A percentile compares a stretch with the other conserved stretches of the same genome.
Evolutionary conservation across 1,140 invertebrate species (phyloP).

Genomic region (Probaryconus sp.): DNA sequence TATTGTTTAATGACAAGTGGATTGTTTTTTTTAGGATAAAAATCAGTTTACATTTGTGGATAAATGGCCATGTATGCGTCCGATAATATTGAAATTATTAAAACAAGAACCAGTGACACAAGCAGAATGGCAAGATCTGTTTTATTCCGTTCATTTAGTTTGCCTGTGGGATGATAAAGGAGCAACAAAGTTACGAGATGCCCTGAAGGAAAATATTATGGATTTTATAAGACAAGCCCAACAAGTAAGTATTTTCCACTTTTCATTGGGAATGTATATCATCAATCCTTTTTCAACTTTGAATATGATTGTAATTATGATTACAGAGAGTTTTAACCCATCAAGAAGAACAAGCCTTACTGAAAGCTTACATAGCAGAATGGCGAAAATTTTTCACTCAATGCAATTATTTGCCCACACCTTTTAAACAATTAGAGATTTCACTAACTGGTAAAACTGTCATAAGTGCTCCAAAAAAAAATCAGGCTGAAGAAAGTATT

Average conservation of each 20-base stretch:
- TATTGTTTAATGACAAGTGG: background rate
- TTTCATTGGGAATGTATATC: too few relatives aligned
- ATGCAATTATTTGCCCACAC: constrained; percentile 96
- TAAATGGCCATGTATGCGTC: constrained; percentile 96
- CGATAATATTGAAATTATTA: constrained; percentile 93
- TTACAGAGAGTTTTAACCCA: constrained; percentile 89
- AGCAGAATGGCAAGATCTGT: constrained; percentile 97
- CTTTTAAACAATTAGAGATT: constrained; percentile 94
- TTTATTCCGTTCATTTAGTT: constrained; percentile 95
- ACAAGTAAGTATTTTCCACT: too few relatives aligned
- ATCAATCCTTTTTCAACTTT: too few relatives aligned
- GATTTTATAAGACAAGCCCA: constrained; percentile 97
- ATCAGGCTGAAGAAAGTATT: constrained; percentile 90
- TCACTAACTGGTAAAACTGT: constrained; percentile 83
- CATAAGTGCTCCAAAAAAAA: constrained; percentile 83
- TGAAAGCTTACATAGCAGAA: constrained; percentile 97
- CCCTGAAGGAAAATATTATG: constrained; percentile 94
- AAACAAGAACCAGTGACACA: constrained; percentile 96
- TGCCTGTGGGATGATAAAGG: constrained; percentile 98
- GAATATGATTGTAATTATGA: too few relatives aligned
- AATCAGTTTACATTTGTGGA: constrained; percentile 90
- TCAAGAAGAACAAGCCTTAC: constrained; percentile 94
- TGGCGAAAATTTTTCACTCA: constrained; percentile 99
- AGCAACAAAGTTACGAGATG: constrained; percentile 90
- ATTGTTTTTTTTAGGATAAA: constrained; percentile 63